Evolutionary conservation across 2,113 vertebrate species (phyloP).

Genomic region (Macrotis lagotis): DNA sequence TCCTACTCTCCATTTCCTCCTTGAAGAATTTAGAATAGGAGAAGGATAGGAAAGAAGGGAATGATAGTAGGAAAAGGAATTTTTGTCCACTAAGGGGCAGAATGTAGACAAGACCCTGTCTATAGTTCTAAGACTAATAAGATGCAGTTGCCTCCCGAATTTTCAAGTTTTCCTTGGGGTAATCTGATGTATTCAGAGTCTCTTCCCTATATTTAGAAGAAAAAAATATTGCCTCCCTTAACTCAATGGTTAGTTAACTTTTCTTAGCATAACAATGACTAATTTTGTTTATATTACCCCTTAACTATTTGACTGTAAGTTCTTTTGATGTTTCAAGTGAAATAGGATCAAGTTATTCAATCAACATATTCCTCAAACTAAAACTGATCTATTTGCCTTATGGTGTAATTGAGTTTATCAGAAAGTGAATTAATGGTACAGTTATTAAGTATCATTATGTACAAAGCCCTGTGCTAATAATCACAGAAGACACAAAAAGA

Average conservation of each 20-base stretch:
- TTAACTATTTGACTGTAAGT: background rate
- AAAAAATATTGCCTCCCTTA: background rate
- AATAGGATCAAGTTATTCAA: background rate
- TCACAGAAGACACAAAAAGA: background rate
- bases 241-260: background rate
- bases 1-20: no score
- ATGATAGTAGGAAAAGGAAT: no score
- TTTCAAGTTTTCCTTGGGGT: no score
- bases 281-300: background rate
- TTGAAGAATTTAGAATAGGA: no score
- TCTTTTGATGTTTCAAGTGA: background rate
- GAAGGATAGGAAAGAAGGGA: no score
- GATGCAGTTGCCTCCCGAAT: no score
- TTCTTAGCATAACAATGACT: background rate
- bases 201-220: background rate
- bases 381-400: background rate
- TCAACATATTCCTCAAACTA: background rate
- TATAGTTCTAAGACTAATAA: no score
- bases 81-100: no score
- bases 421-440: background rate
- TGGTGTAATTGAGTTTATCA: background rate
- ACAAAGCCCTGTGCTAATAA: background rate
- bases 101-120: no score
- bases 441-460: background rate
- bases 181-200: no score